phyloP scores from a whole-genome alignment of 2,888 invertebrate species.

The Lamellibrachia satsuma region DNA sequence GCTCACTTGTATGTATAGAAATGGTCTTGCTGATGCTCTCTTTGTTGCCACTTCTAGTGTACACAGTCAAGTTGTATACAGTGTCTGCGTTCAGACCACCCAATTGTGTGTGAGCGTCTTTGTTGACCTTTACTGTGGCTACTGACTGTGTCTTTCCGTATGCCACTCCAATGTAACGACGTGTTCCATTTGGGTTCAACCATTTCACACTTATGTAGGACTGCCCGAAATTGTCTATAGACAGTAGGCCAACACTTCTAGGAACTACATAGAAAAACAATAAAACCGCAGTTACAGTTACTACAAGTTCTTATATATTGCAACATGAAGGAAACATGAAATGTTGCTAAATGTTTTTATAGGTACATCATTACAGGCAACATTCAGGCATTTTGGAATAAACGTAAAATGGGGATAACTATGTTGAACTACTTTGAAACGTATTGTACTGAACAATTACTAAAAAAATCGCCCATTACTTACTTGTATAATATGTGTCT shows the following conservation, averaged over 20 bases:
- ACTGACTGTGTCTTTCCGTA: not conserved
- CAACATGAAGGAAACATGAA: too few species aligned
- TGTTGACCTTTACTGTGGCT: not conserved
- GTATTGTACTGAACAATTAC: too few species aligned
- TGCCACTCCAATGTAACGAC: not conserved
- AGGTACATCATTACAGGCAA: too few species aligned
- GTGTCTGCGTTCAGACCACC: not conserved
- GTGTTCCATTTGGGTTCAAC: not conserved
- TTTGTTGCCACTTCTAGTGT: not conserved
- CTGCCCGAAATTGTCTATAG: not conserved
- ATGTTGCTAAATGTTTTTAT: too few species aligned
- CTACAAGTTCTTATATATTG: too few species aligned
- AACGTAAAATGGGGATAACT: too few species aligned
- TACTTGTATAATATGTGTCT: not conserved
- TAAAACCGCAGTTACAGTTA: not conserved
- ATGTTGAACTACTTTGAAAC: too few species aligned
- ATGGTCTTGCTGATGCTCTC: not conserved
- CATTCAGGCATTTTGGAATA: too few species aligned
- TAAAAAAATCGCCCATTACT: not conserved
- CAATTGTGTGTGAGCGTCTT: not conserved
- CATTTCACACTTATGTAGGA: not conserved
- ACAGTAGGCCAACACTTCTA: not conserved
- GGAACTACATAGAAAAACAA: not conserved
- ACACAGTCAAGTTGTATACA: not conserved
- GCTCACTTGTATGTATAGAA: not conserved